Conservation (phyloP, 30 jellyfish, hydroid and myxozoan species). For the Cassiopea xamachana region DNA sequence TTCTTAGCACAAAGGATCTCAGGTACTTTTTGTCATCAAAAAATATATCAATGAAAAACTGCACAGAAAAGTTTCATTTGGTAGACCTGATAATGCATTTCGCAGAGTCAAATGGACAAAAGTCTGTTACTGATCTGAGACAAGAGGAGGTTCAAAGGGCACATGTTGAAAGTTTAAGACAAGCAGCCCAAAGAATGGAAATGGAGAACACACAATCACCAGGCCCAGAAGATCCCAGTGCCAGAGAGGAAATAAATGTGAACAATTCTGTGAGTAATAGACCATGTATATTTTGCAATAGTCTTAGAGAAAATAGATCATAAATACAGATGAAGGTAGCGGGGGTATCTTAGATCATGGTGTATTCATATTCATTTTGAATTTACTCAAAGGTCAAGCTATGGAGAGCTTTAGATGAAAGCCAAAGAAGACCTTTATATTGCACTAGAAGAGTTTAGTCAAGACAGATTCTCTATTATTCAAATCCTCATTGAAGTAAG, state of each 20-base stretch:
- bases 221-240: background rate
- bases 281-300: background rate
- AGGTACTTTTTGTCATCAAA: slow-evolving; percentile 62
- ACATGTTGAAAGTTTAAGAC: slow-evolving; percentile 81
- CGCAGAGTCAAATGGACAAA: slow-evolving; percentile 88
- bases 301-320: background rate
- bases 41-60: slow-evolving; percentile 72
- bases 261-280: slow-evolving; percentile 10
- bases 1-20: slow-evolving; percentile 80
- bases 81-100: slow-evolving; percentile 93
- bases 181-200: slow-evolving; percentile 78
- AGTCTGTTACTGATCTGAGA: slow-evolving; percentile 76
- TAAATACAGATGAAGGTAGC: too few relatives aligned
- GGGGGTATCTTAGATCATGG: too few relatives aligned
- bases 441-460: too few relatives aligned
- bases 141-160: slow-evolving; percentile 60
- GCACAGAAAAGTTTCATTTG: slow-evolving; percentile 89
- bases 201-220: slow-evolving; percentile 59
- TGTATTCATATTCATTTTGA: too few relatives aligned
- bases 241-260: slow-evolving; percentile 2
- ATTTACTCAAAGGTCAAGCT: too few relatives aligned
- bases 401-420: too few relatives aligned
- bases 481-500: too few relatives aligned
- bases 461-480: too few relatives aligned
- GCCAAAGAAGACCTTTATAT: too few relatives aligned